Evolutionary conservation across 2,113 vertebrate species (phyloP).

Genomic region (Rhinopomastus cyanomelas): DNA sequence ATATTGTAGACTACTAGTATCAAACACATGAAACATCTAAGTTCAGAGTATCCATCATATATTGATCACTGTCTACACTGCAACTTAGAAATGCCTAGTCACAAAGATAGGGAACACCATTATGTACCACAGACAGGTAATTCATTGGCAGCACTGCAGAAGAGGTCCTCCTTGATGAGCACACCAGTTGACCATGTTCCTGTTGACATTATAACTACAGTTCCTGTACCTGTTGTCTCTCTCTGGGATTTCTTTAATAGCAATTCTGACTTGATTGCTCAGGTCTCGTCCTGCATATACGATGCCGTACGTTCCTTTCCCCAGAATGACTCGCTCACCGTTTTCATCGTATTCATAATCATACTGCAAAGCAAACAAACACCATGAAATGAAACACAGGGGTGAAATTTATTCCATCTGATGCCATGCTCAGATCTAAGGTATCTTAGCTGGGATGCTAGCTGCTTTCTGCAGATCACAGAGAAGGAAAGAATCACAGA

Average conservation of each 20-base stretch:
- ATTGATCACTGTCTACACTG: not conserved
- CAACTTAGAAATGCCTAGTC: not conserved
- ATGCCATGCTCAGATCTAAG: not conserved
- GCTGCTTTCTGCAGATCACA: not conserved
- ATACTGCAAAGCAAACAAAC: conserved; percentile 79
- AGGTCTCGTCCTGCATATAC: conserved; percentile 97
- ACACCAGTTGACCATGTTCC: not conserved
- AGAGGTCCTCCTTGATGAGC: not conserved
- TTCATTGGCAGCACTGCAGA: not conserved
- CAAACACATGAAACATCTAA: not conserved
- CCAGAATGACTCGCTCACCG: conserved; percentile 89
- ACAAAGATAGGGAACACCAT: not conserved
- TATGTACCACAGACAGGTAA: not conserved
- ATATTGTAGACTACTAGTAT: not conserved
- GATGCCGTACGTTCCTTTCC: conserved; percentile 94
- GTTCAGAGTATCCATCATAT: not conserved
- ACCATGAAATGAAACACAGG: not conserved
- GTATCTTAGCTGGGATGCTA: not conserved
- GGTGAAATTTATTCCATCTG: not conserved
- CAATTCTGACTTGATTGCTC: conserved; percentile 98
- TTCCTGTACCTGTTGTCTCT: conserved; percentile 91
- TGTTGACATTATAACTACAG: not conserved
- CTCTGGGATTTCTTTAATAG: conserved; percentile 98
- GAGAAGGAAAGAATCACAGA: not conserved
- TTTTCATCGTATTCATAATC: conserved; percentile 98